Percentiles rank a stretch among this genome's conserved stretches.
Conservation (phyloP, 2,888 invertebrate genomes). For the Zaprionus bogoriensis region DNA sequence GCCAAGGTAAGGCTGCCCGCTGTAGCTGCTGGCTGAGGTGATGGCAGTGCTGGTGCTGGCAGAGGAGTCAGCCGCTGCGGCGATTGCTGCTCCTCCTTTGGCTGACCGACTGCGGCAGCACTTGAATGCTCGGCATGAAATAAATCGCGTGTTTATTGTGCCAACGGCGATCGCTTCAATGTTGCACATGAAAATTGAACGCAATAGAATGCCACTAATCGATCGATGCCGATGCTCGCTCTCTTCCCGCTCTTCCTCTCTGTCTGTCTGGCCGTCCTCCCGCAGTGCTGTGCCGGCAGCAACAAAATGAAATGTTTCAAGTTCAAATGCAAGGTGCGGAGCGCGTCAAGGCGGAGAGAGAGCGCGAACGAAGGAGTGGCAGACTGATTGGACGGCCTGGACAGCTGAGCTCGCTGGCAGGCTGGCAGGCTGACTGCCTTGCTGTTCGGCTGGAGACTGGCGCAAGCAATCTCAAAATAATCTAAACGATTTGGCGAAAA, state of each 20-base stretch:
- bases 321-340: slow-evolving; percentile 78
- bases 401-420: slow-evolving; percentile 23
- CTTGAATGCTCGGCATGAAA: slow-evolving; percentile 78
- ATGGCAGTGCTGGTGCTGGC: slow-evolving; percentile 13
- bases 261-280: neutral
- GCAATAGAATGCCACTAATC: slow-evolving; percentile 78
- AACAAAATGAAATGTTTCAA: slow-evolving; percentile 78
- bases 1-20: slow-evolving; percentile 25
- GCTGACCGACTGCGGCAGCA: slow-evolving; percentile 69
- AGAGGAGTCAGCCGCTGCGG: neutral
- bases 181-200: slow-evolving; percentile 80
- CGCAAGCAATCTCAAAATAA: slow-evolving; percentile 78
- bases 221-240: slow-evolving; percentile 43
- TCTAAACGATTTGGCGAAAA: slow-evolving; percentile 79
- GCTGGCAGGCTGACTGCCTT: neutral
- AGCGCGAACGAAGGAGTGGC: slow-evolving; percentile 50
- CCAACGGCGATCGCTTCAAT: slow-evolving; percentile 73
- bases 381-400: slow-evolving; percentile 40
- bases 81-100: slow-evolving; percentile 60
- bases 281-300: slow-evolving; percentile 48
- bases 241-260: neutral
- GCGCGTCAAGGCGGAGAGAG: slow-evolving; percentile 21
- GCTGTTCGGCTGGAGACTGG: slow-evolving; percentile 52
- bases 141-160: slow-evolving; percentile 80
- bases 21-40: neutral